A percentile compares a stretch with the other conserved stretches of the same genome.
Evolutionary conservation across 2,888 invertebrate species (phyloP).

Genomic region (Chironomus riparius): DNA sequence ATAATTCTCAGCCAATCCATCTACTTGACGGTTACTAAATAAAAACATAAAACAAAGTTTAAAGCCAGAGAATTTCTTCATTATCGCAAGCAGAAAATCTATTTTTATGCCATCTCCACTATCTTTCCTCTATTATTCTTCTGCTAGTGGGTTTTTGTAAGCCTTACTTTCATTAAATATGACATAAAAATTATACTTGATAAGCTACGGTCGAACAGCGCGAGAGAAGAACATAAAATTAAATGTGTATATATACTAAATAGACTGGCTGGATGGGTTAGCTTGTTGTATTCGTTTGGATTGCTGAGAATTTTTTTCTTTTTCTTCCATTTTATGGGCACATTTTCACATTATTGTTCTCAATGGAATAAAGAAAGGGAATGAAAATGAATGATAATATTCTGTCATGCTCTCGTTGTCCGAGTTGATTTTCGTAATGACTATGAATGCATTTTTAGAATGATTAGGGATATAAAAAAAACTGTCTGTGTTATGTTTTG

Average conservation of each 20-base stretch:
- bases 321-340: neutral
- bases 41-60: neutral
- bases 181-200: slow-evolving; percentile 22
- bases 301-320: slow-evolving; percentile 10
- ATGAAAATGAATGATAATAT: neutral
- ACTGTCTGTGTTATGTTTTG: no score
- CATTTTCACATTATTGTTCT: slow-evolving; percentile 25
- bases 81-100: slow-evolving; percentile 19
- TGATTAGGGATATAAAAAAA: no score
- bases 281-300: neutral
- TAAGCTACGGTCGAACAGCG: slow-evolving; percentile 6
- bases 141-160: neutral
- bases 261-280: neutral
- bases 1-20: no score
- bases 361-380: neutral
- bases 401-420: neutral
- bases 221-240: slow-evolving; percentile 2
- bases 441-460: neutral
- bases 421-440: neutral
- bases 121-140: neutral
- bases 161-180: slow-evolving; percentile 18
- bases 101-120: slow-evolving; percentile 8
- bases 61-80: neutral
- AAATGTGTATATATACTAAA: neutral
- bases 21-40: no score